These are phyloP conservation scores for Lepidochrysops patricia DNA, from an alignment of 2,888 invertebrate species.

Conservation along the genomic window DNA sequence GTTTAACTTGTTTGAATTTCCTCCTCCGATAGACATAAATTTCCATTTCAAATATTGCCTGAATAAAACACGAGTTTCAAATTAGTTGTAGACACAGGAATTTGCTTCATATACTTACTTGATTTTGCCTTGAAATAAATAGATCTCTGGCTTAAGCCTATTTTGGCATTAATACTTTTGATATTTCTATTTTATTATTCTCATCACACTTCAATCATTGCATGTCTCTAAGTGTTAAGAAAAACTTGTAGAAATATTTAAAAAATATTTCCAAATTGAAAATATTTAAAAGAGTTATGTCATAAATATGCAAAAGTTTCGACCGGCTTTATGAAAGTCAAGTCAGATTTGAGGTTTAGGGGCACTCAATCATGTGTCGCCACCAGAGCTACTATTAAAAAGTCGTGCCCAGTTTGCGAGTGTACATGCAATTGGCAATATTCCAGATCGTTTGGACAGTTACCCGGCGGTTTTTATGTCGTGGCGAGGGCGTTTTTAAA, in stretches of 20 bases:
- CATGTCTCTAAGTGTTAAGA: no score
- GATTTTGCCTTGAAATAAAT: not conserved
- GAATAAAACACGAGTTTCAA: slow-evolving; percentile 4
- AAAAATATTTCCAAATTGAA: no score
- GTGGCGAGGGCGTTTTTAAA: slow-evolving; percentile 21
- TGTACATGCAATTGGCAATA: slow-evolving; percentile 44
- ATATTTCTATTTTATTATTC: no score
- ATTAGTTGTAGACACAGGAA: not conserved
- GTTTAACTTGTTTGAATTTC: slow-evolving; percentile 10
- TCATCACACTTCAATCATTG: no score
- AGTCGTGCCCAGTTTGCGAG: slow-evolving; percentile 28
- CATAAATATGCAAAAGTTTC: not conserved
- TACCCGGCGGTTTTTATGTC: slow-evolving; percentile 36
- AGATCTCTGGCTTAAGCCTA: no score
- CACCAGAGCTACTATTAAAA: slow-evolving; percentile 36
- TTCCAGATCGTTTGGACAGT: slow-evolving; percentile 35
- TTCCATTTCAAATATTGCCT: not conserved
- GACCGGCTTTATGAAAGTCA: slow-evolving; percentile 6
- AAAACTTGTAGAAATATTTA: no score
- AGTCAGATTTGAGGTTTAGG: slow-evolving; percentile 13
- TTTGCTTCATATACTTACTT: not conserved
- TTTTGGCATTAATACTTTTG: no score
- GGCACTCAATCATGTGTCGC: slow-evolving; percentile 30
- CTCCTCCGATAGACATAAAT: not conserved
- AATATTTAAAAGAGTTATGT: not conserved